phyloP scores from a whole-genome alignment of 92 coral and sea anemone genomes.

The Hydrozoanthus gracilis region DNA sequence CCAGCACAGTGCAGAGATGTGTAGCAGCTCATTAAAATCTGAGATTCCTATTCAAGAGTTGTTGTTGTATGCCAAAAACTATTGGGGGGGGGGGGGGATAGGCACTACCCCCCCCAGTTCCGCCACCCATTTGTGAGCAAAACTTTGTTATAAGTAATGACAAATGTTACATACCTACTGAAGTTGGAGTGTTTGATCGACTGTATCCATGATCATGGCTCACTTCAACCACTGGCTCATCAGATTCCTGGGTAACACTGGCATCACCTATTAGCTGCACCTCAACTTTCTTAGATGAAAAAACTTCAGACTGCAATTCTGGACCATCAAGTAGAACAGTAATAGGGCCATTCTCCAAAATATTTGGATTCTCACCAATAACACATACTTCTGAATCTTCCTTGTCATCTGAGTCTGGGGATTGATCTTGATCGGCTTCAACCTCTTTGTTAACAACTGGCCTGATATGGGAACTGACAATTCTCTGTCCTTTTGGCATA shows the following conservation, averaged over 20 bases:
- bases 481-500: background rate
- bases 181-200: background rate
- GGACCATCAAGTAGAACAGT: conserved; percentile 28
- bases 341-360: background rate
- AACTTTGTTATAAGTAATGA: too few species aligned
- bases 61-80: too few species aligned
- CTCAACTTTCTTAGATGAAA: conserved; percentile 43
- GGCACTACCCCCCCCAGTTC: too few species aligned
- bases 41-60: too few species aligned
- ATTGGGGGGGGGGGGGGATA: too few species aligned
- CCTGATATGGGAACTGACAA: background rate
- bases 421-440: background rate
- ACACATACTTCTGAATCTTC: background rate
- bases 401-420: conserved; percentile 13
- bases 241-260: conserved; percentile 6
- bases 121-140: too few species aligned
- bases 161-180: background rate
- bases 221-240: conserved; percentile 26
- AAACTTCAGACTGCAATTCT: conserved; percentile 1
- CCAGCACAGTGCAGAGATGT: too few species aligned
- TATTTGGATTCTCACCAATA: background rate
- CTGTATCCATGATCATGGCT: conserved; percentile 56
- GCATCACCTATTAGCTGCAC: conserved; percentile 53
- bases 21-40: too few species aligned
- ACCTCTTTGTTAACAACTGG: background rate